These are phyloP conservation scores for Megalops cyprinoides DNA, from an alignment of 2,797 vertebrate species.

Conservation along the genomic window DNA sequence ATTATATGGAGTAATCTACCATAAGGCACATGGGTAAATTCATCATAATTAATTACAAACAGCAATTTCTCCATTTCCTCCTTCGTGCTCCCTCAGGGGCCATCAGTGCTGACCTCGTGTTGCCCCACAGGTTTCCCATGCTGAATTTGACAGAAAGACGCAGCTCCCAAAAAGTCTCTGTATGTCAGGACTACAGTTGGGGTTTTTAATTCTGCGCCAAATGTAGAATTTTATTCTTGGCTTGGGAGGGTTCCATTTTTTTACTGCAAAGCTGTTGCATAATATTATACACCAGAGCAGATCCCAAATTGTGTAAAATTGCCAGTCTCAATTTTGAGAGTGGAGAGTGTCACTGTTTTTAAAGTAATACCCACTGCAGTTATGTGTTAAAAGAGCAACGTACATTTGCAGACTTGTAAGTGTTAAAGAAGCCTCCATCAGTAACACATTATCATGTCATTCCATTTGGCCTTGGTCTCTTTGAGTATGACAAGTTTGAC, in stretches of 20 bases:
- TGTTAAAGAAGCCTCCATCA: too few relatives aligned
- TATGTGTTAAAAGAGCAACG: too few relatives aligned
- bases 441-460: too few relatives aligned
- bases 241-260: neutral
- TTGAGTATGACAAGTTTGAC: too few relatives aligned
- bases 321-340: too few relatives aligned
- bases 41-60: conserved; percentile 16
- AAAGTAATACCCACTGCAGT: too few relatives aligned
- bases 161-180: neutral
- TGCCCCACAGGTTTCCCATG: neutral
- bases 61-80: neutral
- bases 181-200: neutral
- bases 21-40: neutral
- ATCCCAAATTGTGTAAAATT: too few relatives aligned
- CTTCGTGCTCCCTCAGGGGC: neutral
- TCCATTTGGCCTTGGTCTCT: too few relatives aligned
- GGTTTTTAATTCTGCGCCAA: neutral
- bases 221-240: neutral
- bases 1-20: conserved; percentile 19
- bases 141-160: neutral
- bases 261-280: too few relatives aligned
- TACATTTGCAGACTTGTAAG: too few relatives aligned
- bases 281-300: too few relatives aligned
- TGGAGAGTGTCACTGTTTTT: too few relatives aligned
- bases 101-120: neutral